A percentile compares a stretch with the other conserved stretches of the same genome.
Conservation (phyloP, 2,888 invertebrate genomes). For the Amiota communis region DNA sequence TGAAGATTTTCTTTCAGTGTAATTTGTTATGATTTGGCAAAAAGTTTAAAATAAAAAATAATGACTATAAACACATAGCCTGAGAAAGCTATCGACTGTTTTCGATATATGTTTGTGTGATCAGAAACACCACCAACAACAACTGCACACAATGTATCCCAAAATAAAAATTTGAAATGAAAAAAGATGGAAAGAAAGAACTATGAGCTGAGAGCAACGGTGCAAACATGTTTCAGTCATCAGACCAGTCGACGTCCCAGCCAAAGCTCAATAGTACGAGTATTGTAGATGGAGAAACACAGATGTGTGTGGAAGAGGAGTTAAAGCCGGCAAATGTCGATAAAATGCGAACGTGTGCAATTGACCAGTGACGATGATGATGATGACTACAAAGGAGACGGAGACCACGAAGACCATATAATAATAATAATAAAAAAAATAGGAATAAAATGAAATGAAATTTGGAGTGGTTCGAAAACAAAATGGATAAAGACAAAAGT, state of each 20-base stretch:
- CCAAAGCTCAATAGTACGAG: constrained; percentile 34
- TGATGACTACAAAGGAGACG: constrained; percentile 40
- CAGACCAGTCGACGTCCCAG: constrained; percentile 52
- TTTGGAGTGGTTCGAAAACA: constrained; percentile 15
- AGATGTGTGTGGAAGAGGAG: background rate
- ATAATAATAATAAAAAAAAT: constrained; percentile 64
- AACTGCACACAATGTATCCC: background rate
- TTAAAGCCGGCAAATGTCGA: constrained; percentile 26
- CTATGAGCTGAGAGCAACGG: constrained; percentile 13
- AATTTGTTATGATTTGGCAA: too few species aligned
- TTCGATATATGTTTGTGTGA: background rate
- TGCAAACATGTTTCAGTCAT: constrained; percentile 31
- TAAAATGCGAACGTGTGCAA: constrained; percentile 51
- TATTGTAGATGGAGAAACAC: background rate
- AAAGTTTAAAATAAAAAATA: too few species aligned
- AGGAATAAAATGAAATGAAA: constrained; percentile 45
- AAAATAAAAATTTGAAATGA: background rate
- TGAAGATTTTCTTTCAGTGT: too few species aligned
- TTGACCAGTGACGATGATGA: constrained; percentile 48
- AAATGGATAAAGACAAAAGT: constrained; percentile 25
- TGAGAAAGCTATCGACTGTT: constrained; percentile 1
- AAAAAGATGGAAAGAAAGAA: background rate
- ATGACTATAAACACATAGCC: background rate
- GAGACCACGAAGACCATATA: constrained; percentile 36
- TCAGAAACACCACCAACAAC: constrained; percentile 1